Conservation (phyloP, 1,140 invertebrate genomes). For the Cydia splendana region DNA sequence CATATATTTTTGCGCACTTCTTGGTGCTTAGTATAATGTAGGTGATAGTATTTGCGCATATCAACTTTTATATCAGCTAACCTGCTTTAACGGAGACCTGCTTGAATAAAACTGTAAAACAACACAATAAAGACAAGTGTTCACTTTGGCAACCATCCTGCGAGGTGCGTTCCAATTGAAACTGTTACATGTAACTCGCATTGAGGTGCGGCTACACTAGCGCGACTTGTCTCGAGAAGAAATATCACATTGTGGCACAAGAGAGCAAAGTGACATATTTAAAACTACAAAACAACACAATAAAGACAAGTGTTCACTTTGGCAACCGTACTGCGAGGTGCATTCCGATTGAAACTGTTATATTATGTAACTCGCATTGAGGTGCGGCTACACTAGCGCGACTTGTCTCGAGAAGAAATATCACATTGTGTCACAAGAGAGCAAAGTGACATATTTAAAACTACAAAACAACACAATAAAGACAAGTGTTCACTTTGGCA, state of each 20-base stretch:
- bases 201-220: not conserved
- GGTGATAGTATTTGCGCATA: too few relatives aligned
- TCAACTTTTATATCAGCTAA: too few relatives aligned
- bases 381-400: not conserved
- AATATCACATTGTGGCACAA: too few relatives aligned
- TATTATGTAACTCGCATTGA: not conserved
- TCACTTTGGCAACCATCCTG: slow-evolving; percentile 5
- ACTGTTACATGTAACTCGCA: not conserved
- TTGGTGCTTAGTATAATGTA: too few relatives aligned
- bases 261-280: too few relatives aligned
- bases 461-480: not conserved
- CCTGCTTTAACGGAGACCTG: not conserved
- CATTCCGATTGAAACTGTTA: not conserved
- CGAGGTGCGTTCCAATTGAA: not conserved
- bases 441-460: not conserved
- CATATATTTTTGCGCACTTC: too few relatives aligned
- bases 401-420: too few relatives aligned
- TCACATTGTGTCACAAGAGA: too few relatives aligned
- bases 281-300: not conserved
- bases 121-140: slow-evolving; percentile 10
- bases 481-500: slow-evolving; percentile 12
- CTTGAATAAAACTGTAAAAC: not conserved
- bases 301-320: slow-evolving; percentile 9
- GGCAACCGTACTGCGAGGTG: not conserved
- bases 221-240: not conserved